Conservation (phyloP, 53 echinoderm and acorn worm species). For the Holothuria leucospilota region DNA sequence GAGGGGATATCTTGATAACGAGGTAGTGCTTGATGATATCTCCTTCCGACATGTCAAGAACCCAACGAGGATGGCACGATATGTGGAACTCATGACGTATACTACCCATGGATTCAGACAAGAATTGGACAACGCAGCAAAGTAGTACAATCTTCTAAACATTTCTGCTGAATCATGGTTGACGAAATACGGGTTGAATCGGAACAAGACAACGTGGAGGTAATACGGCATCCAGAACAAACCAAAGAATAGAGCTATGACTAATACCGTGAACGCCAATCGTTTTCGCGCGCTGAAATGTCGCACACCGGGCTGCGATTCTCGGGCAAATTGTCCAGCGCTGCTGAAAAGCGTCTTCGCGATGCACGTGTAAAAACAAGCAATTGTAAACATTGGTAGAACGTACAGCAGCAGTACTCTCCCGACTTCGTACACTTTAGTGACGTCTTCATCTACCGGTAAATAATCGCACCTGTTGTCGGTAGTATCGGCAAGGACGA, state of each 20-base stretch:
- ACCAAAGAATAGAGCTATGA: constrained; percentile 79
- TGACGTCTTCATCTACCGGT: neutral
- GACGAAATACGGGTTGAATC: constrained; percentile 45
- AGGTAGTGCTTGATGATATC: constrained; percentile 12
- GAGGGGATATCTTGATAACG: constrained; percentile 1
- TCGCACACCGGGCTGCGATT: constrained; percentile 77
- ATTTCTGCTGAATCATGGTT: constrained; percentile 25
- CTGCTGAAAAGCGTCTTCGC: constrained; percentile 79
- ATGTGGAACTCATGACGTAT: constrained; percentile 65
- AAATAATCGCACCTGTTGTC: constrained; percentile 22
- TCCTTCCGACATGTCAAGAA: constrained; percentile 61
- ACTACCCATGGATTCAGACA: constrained; percentile 66
- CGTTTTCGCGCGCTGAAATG: constrained; percentile 78
- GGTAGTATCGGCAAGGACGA: constrained; percentile 47
- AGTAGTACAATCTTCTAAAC: constrained; percentile 60
- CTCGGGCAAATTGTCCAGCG: constrained; percentile 70
- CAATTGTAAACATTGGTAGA: constrained; percentile 65
- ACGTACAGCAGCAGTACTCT: constrained; percentile 69
- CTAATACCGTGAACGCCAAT: constrained; percentile 77
- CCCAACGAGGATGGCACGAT: constrained; percentile 59
- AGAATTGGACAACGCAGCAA: constrained; percentile 67
- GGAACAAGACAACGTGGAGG: constrained; percentile 66
- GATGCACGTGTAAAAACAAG: constrained; percentile 70
- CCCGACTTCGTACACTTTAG: constrained; percentile 68
- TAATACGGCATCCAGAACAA: constrained; percentile 84